These are phyloP conservation scores for Agrilus mali DNA, from an alignment of 2,888 invertebrate genomes.

Conservation along the genomic window DNA sequence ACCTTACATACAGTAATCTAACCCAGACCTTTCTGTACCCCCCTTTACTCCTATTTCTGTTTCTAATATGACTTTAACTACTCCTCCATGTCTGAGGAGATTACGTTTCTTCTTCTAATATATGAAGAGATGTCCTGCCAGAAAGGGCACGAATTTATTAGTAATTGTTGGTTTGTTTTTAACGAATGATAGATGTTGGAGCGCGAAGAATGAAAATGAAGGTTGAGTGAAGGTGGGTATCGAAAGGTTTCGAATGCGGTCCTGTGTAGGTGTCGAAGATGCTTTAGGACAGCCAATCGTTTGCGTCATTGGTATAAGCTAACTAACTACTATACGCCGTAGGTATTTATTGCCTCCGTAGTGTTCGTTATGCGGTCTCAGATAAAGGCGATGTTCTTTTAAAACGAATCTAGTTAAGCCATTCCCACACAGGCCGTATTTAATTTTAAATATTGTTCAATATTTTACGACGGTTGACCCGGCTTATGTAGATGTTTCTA, in stretches of 20 bases:
- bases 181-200: too few species aligned
- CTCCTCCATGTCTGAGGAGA: too few species aligned
- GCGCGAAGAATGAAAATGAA: background rate
- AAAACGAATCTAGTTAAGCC: conserved; percentile 33
- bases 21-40: too few species aligned
- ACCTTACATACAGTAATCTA: too few species aligned
- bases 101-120: too few species aligned
- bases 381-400: conserved; percentile 33
- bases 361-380: conserved; percentile 31
- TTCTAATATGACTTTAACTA: too few species aligned
- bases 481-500: conserved; percentile 28
- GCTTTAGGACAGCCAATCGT: conserved; percentile 32
- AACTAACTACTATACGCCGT: conserved; percentile 29
- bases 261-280: conserved; percentile 27
- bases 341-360: conserved; percentile 31
- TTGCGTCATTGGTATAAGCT: conserved; percentile 32
- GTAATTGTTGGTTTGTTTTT: background rate
- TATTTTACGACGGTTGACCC: conserved; percentile 29
- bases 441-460: conserved; percentile 34
- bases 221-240: background rate
- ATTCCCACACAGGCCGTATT: conserved; percentile 30
- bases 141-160: background rate
- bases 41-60: too few species aligned
- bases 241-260: conserved; percentile 14
- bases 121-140: too few species aligned